Percentiles rank a stretch among this genome's conserved stretches.
Conservation (phyloP, 2,888 invertebrate species). For the Ctenicera cuprea region DNA sequence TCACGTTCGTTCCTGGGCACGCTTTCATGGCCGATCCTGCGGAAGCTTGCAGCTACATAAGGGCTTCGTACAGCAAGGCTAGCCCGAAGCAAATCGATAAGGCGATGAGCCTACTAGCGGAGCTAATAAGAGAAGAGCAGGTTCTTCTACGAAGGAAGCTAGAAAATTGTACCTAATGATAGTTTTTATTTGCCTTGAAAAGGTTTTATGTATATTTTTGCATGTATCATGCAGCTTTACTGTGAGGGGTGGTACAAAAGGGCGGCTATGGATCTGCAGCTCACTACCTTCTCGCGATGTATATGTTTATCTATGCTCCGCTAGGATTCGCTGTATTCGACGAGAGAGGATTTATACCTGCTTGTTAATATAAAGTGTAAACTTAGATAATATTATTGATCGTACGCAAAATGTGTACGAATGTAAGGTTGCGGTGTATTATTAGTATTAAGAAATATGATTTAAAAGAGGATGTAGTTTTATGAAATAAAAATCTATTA, state of each 20-base stretch:
- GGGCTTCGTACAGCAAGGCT: slow-evolving; percentile 84
- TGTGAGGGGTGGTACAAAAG: not conserved
- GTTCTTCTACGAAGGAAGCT: slow-evolving; percentile 69
- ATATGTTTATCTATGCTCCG: not conserved
- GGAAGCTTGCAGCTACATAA: slow-evolving; percentile 79
- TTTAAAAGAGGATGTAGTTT: not conserved
- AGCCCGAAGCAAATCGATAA: slow-evolving; percentile 79
- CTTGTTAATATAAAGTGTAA: not conserved
- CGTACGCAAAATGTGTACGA: not conserved
- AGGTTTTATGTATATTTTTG: slow-evolving; percentile 36
- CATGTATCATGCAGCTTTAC: slow-evolving; percentile 47
- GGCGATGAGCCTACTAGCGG: slow-evolving; percentile 77
- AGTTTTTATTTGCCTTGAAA: slow-evolving; percentile 35
- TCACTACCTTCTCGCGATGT: slow-evolving; percentile 2
- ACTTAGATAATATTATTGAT: not conserved
- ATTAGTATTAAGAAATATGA: not conserved
- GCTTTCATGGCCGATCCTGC: slow-evolving; percentile 80
- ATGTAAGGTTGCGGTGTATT: not conserved
- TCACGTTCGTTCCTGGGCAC: slow-evolving; percentile 84
- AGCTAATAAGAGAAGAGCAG: slow-evolving; percentile 78
- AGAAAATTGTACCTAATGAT: slow-evolving; percentile 66
- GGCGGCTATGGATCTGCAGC: slow-evolving; percentile 6
- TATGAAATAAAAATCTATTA: slow-evolving; percentile 1
- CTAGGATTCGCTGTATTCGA: slow-evolving; percentile 6
- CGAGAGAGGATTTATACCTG: not conserved